These are phyloP conservation scores for Meiosimyza platycephala DNA, from an alignment of 2,888 invertebrate genomes.

Conservation along the genomic window DNA sequence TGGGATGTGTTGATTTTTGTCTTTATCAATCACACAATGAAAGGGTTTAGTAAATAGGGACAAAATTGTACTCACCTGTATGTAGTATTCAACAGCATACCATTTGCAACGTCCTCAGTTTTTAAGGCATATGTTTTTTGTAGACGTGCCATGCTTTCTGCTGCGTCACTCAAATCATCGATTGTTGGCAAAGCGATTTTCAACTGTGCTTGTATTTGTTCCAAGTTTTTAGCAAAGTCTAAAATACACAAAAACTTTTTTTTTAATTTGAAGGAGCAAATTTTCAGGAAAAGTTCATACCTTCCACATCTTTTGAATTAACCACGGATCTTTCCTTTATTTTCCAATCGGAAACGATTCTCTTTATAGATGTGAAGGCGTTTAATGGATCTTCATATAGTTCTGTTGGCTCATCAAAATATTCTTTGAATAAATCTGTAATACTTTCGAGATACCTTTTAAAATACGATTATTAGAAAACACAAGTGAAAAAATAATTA, in stretches of 20 bases:
- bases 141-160: conserved; percentile 86
- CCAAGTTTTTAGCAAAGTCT: background rate
- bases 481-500: no score
- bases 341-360: conserved; percentile 53
- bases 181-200: conserved; percentile 61
- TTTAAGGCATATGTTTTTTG: conserved; percentile 90
- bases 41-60: no score
- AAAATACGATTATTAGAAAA: no score
- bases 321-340: conserved; percentile 45
- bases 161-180: conserved; percentile 92
- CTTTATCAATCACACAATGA: no score
- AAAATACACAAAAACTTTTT: background rate
- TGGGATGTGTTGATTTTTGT: no score
- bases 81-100: conserved; percentile 79
- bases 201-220: background rate
- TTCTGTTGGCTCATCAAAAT: conserved; percentile 18
- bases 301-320: conserved; percentile 9
- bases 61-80: conserved; percentile 68
- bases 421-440: conserved; percentile 31
- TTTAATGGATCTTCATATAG: conserved; percentile 53
- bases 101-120: conserved; percentile 82
- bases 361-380: conserved; percentile 48
- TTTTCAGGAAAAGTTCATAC: conserved; percentile 27
- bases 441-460: conserved; percentile 38
- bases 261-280: background rate